Evolutionary conservation across 2,113 vertebrate species (phyloP).

Genomic region (Terrapene triunguis): DNA sequence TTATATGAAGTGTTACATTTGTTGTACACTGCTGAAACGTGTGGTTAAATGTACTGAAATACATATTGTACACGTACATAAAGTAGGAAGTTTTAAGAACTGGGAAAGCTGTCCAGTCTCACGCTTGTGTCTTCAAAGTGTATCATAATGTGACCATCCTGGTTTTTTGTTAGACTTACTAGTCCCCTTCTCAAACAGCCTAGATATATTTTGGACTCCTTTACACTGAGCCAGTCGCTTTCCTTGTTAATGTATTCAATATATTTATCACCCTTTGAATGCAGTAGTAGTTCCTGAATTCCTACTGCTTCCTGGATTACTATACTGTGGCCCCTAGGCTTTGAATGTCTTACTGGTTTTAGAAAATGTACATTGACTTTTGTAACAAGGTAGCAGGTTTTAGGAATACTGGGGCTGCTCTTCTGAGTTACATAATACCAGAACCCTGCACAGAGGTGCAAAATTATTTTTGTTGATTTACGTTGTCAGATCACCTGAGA

Average conservation of each 20-base stretch:
- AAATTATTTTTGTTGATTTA: background rate
- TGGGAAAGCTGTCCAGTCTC: background rate
- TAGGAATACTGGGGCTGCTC: background rate
- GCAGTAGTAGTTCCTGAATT: background rate
- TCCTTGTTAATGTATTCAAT: background rate
- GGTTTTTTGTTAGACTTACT: background rate
- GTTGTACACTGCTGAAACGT: background rate
- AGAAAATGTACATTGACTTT: background rate
- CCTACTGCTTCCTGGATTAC: background rate
- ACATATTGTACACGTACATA: background rate
- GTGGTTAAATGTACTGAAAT: background rate
- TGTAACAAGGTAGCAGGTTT: background rate
- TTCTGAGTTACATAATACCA: background rate
- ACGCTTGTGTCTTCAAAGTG: background rate
- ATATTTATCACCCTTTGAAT: background rate
- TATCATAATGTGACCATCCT: background rate
- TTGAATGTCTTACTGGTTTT: background rate
- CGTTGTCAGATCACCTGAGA: background rate
- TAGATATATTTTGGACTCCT: background rate
- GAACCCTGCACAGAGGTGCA: background rate
- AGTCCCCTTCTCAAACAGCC: background rate
- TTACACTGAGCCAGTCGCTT: background rate
- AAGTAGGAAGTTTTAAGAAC: background rate
- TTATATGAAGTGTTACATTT: background rate
- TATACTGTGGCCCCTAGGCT: background rate